Evolutionary conservation across 2,113 vertebrate genomes (phyloP).

Genomic region (Otocyon megalotis): DNA sequence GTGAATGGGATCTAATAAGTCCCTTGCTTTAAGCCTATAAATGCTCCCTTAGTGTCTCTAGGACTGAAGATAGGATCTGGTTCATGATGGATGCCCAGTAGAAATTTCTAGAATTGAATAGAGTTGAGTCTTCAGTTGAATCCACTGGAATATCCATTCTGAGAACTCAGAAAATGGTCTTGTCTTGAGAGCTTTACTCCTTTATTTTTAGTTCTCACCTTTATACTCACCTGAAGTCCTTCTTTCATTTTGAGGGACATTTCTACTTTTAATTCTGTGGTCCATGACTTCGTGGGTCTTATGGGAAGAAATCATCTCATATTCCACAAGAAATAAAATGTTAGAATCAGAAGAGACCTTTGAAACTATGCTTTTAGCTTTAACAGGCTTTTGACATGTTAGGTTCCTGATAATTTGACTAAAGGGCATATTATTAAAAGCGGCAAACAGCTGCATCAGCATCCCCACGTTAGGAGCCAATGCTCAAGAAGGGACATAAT

Average conservation of each 20-base stretch:
- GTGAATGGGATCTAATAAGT: background rate
- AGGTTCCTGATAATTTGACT: background rate
- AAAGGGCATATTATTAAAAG: background rate
- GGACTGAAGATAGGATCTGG: background rate
- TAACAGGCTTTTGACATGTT: background rate
- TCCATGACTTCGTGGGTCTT: background rate
- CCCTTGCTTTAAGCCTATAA: background rate
- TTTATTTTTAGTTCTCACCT: background rate
- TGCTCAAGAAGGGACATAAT: background rate
- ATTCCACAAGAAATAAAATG: background rate
- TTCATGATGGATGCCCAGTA: background rate
- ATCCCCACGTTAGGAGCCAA: background rate
- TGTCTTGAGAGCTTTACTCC: background rate
- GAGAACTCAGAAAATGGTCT: background rate
- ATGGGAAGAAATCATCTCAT: background rate
- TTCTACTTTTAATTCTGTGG: background rate
- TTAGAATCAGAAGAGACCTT: background rate
- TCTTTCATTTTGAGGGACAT: background rate
- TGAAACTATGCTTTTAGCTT: background rate
- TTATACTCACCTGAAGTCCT: background rate
- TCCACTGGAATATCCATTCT: background rate
- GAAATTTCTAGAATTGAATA: slow-evolving; percentile 32
- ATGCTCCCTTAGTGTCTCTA: background rate
- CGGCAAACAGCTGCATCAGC: background rate
- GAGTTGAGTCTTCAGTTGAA: background rate